Percentiles rank a stretch among this genome's conserved stretches.
phyloP scores from a whole-genome alignment of 2,113 vertebrate species.

The Corynorhinus townsendii region DNA sequence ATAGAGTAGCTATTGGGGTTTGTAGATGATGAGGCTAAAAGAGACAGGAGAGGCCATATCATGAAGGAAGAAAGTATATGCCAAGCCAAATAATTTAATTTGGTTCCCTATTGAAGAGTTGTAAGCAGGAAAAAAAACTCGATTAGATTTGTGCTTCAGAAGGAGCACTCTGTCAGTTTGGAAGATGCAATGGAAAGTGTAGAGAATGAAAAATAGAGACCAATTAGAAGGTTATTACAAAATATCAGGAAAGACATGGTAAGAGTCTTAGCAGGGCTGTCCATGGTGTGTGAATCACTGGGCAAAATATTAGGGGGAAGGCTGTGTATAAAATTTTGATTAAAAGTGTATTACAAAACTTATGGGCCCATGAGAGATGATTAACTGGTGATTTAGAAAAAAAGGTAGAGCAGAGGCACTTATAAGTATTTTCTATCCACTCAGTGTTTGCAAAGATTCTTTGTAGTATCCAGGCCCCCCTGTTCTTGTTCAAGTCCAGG shows the following conservation, averaged over 20 bases:
- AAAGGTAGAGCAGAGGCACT: not conserved
- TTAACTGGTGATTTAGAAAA: conserved; percentile 1
- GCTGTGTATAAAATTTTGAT: not conserved
- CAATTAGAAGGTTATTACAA: not conserved
- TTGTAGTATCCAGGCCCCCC: not conserved
- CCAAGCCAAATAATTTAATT: not conserved
- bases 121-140: not conserved
- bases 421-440: not conserved
- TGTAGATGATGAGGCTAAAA: not conserved
- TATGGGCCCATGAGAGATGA: not conserved
- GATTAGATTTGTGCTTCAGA: not conserved
- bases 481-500: not conserved
- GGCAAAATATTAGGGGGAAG: not conserved
- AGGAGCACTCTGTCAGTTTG: not conserved
- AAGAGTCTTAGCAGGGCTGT: not conserved
- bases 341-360: not conserved
- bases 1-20: not conserved
- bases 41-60: not conserved
- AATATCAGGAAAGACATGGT: not conserved
- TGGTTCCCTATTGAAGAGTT: not conserved
- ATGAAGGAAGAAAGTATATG: not conserved
- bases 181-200: not conserved
- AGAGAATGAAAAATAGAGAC: not conserved
- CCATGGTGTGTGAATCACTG: not conserved
- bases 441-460: not conserved